A percentile compares a stretch with the other conserved stretches of the same genome.
Conservation (phyloP, 1,140 invertebrate genomes). For the Aphelenchoides avenae region DNA sequence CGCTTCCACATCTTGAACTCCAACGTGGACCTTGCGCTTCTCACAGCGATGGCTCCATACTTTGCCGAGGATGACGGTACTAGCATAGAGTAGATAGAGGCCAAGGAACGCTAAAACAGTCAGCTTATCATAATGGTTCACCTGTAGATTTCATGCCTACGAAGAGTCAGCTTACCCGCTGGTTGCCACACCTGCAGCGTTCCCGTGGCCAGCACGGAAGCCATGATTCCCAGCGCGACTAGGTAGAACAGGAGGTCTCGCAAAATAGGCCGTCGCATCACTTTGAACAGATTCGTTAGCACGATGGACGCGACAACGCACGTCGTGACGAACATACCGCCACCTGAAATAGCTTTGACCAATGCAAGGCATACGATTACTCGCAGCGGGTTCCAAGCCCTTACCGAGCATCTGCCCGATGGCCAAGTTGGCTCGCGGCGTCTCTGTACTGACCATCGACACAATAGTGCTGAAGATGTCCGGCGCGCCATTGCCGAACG, state of each 20-base stretch:
- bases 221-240: conserved; percentile 63
- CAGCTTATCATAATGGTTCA: conserved; percentile 10
- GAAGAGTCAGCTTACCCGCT: conserved; percentile 58
- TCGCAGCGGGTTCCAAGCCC: no score
- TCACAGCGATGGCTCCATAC: conserved; percentile 45
- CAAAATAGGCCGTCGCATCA: conserved; percentile 66
- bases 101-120: conserved; percentile 63
- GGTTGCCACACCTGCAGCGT: conserved; percentile 62
- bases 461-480: conserved; percentile 71
- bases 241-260: conserved; percentile 70
- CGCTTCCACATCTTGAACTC: no score
- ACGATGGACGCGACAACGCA: conserved; percentile 68
- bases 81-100: conserved; percentile 67
- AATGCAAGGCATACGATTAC: no score
- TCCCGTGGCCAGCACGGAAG: conserved; percentile 62
- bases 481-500: conserved; percentile 74
- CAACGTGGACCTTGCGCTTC: no score
- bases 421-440: conserved; percentile 64
- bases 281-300: conserved; percentile 66
- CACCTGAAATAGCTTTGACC: conserved; percentile 65
- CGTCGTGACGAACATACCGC: conserved; percentile 70
- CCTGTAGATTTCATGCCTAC: conserved; percentile 11
- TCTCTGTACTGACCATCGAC: conserved; percentile 61
- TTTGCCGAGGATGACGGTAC: conserved; percentile 64
- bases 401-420: conserved; percentile 67